Evolutionary conservation across 1,140 invertebrate species (phyloP).

Genomic region (Colletes gigas): DNA sequence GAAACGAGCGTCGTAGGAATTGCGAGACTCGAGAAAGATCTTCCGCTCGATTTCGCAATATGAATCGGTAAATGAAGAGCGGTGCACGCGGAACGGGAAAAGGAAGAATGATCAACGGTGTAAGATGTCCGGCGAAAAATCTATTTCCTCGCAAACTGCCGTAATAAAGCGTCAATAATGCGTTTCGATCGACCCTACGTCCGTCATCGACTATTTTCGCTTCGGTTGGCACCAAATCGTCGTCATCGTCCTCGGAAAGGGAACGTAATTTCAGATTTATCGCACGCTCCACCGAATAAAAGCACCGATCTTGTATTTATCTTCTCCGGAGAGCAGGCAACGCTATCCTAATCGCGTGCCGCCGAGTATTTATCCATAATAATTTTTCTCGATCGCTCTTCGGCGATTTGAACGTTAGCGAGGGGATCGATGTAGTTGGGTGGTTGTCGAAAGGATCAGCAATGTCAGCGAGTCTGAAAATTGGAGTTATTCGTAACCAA

Average conservation of each 20-base stretch:
- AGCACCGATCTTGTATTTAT: neutral
- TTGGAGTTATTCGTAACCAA: too few relatives aligned
- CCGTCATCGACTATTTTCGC: neutral
- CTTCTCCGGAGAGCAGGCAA: too few relatives aligned
- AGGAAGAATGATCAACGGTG: neutral
- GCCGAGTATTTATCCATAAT: neutral
- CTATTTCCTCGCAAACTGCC: neutral
- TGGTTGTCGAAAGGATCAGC: too few relatives aligned
- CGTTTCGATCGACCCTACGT: neutral
- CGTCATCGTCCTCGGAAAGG: neutral
- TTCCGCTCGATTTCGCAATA: conserved; percentile 25
- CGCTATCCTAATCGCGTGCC: neutral
- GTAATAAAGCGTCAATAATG: neutral
- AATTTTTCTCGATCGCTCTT: too few relatives aligned
- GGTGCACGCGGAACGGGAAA: neutral
- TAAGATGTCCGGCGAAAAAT: neutral
- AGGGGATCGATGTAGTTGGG: too few relatives aligned
- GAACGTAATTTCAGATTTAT: conserved; percentile 2
- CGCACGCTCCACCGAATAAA: neutral
- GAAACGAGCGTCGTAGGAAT: neutral
- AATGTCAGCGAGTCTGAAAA: too few relatives aligned
- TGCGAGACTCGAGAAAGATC: neutral
- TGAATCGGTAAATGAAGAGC: conserved; percentile 29
- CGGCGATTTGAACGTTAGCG: too few relatives aligned
- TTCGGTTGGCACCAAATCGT: neutral